These are phyloP conservation scores for Butorides virescens DNA, from an alignment of 2,113 vertebrate genomes.

Conservation along the genomic window DNA sequence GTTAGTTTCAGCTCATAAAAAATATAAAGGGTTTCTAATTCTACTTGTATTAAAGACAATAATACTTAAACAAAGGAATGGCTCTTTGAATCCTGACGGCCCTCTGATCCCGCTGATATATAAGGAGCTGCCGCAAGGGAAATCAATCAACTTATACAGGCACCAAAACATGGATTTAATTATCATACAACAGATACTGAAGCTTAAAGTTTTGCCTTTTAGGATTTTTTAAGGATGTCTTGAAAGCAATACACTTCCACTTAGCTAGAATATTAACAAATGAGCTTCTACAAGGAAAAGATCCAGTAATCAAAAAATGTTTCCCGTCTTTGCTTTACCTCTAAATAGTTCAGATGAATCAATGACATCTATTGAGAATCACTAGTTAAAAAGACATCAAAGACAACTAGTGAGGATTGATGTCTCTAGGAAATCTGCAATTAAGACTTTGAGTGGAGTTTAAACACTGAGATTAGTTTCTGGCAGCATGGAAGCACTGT, in stretches of 20 bases:
- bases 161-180: neutral
- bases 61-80: neutral
- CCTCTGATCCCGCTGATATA: neutral
- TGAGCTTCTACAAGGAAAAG: neutral
- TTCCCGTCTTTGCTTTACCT: neutral
- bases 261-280: neutral
- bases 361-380: neutral
- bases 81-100: neutral
- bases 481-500: neutral
- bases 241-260: neutral
- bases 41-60: neutral
- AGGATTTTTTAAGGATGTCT: neutral
- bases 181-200: neutral
- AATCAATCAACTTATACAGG: neutral
- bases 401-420: neutral
- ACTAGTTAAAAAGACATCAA: neutral
- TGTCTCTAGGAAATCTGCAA: neutral
- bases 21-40: neutral
- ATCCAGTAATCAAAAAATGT: neutral
- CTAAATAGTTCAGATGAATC: neutral
- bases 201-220: neutral
- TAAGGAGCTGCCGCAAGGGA: neutral
- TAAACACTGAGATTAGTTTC: neutral
- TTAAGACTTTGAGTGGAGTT: neutral
- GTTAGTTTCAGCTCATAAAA: neutral